Conservation (phyloP, 1,140 invertebrate genomes). For the Formica exsecta region DNA sequence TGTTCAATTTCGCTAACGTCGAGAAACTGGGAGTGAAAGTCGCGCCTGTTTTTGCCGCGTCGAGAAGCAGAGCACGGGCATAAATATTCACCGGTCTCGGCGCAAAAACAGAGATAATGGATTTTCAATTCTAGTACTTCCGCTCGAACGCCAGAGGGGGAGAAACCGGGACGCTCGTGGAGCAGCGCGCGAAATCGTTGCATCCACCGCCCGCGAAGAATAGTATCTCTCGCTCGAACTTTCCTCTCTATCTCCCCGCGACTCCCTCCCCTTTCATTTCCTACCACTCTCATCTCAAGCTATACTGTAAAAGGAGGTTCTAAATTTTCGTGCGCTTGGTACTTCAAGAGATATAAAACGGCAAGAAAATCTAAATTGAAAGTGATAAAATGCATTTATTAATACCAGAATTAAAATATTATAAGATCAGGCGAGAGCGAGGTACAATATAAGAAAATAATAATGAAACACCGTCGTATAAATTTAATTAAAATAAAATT, state of each 20-base stretch:
- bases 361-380: neutral
- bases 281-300: conserved; percentile 31
- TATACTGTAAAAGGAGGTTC: conserved; percentile 61
- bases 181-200: conserved; percentile 26
- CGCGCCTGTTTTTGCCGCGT: conserved; percentile 46
- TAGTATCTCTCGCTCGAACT: conserved; percentile 28
- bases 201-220: neutral
- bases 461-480: neutral
- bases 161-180: neutral
- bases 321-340: conserved; percentile 65
- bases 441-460: neutral
- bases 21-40: conserved; percentile 33
- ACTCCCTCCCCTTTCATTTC: conserved; percentile 64
- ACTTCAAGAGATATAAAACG: conserved; percentile 24
- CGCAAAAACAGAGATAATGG: conserved; percentile 62
- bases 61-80: conserved; percentile 16
- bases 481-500: conserved; percentile 11
- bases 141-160: neutral
- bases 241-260: neutral
- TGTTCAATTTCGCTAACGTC: conserved; percentile 35
- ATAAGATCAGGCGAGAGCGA: neutral
- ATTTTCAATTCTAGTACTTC: conserved; percentile 60
- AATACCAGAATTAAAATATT: neutral
- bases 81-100: conserved; percentile 48
- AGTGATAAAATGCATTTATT: conserved; percentile 17